A percentile compares a stretch with the other conserved stretches of the same genome.
Evolutionary conservation across 1,140 invertebrate species (phyloP).

Genomic region (Phymastichus coffea): DNA sequence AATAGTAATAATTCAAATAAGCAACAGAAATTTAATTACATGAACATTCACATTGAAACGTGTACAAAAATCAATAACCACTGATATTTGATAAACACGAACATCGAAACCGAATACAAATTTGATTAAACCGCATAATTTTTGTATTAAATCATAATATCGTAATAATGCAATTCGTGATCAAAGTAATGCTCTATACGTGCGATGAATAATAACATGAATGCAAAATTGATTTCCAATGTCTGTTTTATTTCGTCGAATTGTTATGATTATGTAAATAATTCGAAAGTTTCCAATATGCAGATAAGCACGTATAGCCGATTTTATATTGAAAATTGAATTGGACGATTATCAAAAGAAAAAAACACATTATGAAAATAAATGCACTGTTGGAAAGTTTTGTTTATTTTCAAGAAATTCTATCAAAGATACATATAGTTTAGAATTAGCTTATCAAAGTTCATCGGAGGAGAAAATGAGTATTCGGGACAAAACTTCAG

Average conservation of each 20-base stretch:
- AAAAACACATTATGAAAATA: no score
- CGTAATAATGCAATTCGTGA: slow-evolving; percentile 8
- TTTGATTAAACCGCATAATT: slow-evolving; percentile 1
- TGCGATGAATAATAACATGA: slow-evolving; percentile 14
- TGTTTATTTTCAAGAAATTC: no score
- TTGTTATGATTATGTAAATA: no score
- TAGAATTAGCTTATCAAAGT: no score
- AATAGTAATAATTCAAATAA: no score
- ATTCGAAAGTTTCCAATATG: no score
- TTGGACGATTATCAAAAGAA: no score
- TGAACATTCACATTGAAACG: slow-evolving; percentile 5
- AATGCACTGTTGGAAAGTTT: no score
- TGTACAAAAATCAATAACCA: slow-evolving; percentile 3
- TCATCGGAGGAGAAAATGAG: no score
- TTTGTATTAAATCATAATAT: slow-evolving; percentile 5
- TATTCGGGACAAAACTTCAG: not conserved
- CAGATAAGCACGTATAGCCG: no score
- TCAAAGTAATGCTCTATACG: slow-evolving; percentile 12
- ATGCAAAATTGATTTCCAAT: slow-evolving; percentile 12
- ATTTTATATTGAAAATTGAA: no score
- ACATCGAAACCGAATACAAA: slow-evolving; percentile 11
- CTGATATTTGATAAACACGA: slow-evolving; percentile 17
- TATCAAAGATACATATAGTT: no score
- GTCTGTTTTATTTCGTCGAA: not conserved
- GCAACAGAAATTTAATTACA: not conserved